Percentiles rank a stretch among this genome's conserved stretches.
Conservation (phyloP, 2,888 invertebrate species). For the Habrosyne pyritoides region DNA sequence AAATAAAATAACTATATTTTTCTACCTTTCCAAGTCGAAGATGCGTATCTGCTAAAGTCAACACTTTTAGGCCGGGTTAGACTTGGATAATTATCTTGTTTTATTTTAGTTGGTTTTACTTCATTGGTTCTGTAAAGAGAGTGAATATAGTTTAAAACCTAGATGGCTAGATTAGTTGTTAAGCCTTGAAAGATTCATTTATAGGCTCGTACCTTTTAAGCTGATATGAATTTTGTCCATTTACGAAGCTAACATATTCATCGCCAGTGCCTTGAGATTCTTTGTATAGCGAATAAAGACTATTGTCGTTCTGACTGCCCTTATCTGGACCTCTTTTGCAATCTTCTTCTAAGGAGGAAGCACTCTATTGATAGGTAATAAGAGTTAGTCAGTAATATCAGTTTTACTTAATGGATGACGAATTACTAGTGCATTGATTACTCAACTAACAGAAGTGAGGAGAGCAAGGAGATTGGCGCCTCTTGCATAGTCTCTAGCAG, state of each 20-base stretch:
- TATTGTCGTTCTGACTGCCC: conserved; percentile 34
- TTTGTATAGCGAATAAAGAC: conserved; percentile 66
- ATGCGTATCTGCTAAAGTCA: conserved; percentile 52
- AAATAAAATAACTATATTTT: background rate
- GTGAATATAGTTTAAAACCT: background rate
- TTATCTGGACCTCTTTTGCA: conserved; percentile 38
- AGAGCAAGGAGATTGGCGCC: conserved; percentile 46
- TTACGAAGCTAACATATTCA: conserved; percentile 49
- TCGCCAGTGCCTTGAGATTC: conserved; percentile 49
- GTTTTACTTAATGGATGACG: background rate
- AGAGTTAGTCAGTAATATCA: background rate
- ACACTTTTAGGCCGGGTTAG: conserved; percentile 45
- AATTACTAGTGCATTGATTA: background rate
- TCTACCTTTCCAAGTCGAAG: conserved; percentile 59
- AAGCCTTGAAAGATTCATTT: no score
- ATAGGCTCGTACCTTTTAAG: background rate
- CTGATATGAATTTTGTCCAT: conserved; percentile 41
- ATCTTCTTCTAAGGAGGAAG: conserved; percentile 45
- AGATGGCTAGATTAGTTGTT: no score
- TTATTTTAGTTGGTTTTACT: conserved; percentile 21
- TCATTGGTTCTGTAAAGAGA: conserved; percentile 29
- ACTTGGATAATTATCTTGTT: conserved; percentile 31
- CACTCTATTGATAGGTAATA: conserved; percentile 41
- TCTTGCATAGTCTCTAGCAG: conserved; percentile 38
- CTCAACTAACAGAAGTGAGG: conserved; percentile 49